Conservation (phyloP, 2,888 invertebrate genomes). For the Tridacna crocea region DNA sequence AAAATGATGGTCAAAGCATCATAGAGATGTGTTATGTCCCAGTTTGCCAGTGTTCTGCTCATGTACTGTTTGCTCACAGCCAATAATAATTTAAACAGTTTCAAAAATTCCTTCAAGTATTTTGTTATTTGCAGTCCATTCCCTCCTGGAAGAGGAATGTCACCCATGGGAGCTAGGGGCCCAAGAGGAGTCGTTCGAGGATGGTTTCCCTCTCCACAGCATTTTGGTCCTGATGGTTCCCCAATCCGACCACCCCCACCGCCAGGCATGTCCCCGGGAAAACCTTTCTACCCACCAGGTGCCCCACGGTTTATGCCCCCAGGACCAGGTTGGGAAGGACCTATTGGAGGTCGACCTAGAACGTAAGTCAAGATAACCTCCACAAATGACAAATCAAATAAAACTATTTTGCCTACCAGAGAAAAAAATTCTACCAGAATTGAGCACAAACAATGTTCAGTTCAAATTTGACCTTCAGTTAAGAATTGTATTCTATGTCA, state of each 20-base stretch:
- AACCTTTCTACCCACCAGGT: constrained; percentile 48
- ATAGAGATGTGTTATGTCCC: too few relatives aligned
- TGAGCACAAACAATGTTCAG: too few relatives aligned
- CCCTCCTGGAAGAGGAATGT: constrained; percentile 49
- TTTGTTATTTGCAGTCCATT: constrained; percentile 24
- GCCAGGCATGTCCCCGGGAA: constrained; percentile 58
- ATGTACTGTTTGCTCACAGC: too few relatives aligned
- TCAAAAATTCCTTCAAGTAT: too few relatives aligned
- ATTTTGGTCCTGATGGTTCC: constrained; percentile 54
- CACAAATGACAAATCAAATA: too few relatives aligned
- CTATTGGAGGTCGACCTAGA: constrained; percentile 39
- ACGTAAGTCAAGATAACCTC: constrained; percentile 10
- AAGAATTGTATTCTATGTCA: too few relatives aligned
- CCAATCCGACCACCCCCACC: constrained; percentile 47
- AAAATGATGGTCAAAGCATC: too few relatives aligned
- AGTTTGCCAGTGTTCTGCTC: too few relatives aligned
- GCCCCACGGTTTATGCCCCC: constrained; percentile 39
- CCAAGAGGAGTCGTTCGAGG: constrained; percentile 54
- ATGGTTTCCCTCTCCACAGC: constrained; percentile 55
- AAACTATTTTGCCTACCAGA: too few relatives aligned
- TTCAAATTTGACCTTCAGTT: too few relatives aligned
- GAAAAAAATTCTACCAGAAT: too few relatives aligned
- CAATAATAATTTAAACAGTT: too few relatives aligned
- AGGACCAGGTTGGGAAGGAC: constrained; percentile 26
- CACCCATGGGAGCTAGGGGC: constrained; percentile 42